Conservation (phyloP, 2,113 vertebrate species). For the Macheiramphus alcinus region DNA sequence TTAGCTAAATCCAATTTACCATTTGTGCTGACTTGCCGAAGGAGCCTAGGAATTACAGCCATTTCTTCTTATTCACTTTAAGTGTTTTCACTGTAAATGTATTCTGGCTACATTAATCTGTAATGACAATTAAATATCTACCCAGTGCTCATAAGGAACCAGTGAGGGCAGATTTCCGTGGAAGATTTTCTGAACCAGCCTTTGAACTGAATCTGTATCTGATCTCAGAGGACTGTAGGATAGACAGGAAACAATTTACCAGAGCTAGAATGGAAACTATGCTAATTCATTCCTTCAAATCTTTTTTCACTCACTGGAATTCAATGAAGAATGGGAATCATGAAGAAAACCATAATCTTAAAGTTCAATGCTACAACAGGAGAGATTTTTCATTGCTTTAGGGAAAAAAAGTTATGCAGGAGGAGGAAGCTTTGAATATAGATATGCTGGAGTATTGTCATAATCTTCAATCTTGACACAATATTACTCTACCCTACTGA, state of each 20-base stretch:
- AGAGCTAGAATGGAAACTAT: slow-evolving; percentile 20
- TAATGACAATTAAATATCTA: slow-evolving; percentile 18
- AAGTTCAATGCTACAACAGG: slow-evolving; percentile 45
- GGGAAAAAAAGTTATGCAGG: background rate
- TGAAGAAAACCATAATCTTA: slow-evolving; percentile 42
- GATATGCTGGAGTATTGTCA: slow-evolving; percentile 30
- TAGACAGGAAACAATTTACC: slow-evolving; percentile 31
- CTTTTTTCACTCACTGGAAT: slow-evolving; percentile 13
- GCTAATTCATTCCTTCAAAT: slow-evolving; percentile 47
- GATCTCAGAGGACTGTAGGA: slow-evolving; percentile 19
- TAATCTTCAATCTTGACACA: slow-evolving; percentile 51
- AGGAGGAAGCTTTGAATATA: slow-evolving; percentile 46
- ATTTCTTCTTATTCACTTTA: background rate
- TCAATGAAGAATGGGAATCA: slow-evolving; percentile 45
- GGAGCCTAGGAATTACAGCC: background rate
- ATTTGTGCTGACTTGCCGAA: background rate
- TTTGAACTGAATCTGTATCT: slow-evolving; percentile 38
- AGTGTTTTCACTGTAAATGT: background rate
- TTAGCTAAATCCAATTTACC: background rate
- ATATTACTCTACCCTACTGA: background rate
- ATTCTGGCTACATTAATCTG: background rate
- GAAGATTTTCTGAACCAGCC: slow-evolving; percentile 12
- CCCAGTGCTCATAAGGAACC: background rate
- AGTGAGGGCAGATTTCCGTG: background rate
- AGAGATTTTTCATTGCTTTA: slow-evolving; percentile 54